Percentiles rank a stretch among this genome's conserved stretches.
These are phyloP conservation scores for Scylla paramamosain DNA, from an alignment of 1,140 invertebrate species.

Conservation along the genomic window DNA sequence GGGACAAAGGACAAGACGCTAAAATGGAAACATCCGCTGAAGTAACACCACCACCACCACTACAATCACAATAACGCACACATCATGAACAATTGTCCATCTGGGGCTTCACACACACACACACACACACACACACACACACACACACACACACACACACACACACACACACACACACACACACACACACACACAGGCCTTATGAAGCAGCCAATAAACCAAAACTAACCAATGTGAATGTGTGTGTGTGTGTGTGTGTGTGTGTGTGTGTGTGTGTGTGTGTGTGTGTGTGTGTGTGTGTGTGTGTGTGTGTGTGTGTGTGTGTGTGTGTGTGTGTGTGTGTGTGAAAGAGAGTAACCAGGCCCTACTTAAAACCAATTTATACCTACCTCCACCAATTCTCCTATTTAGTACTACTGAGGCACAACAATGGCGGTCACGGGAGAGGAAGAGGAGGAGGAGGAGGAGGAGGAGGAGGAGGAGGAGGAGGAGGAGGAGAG, in stretches of 20 bases:
- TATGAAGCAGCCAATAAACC: too few species aligned
- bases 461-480: background rate
- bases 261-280: conserved; percentile 20
- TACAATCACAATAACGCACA: background rate
- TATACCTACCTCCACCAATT: too few species aligned
- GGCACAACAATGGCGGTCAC: too few species aligned
- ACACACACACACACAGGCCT: too few species aligned
- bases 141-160: too few species aligned
- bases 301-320: background rate
- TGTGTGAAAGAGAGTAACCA: background rate
- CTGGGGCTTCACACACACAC: too few species aligned
- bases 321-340: conserved; percentile 33
- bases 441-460: background rate
- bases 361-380: too few species aligned
- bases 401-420: too few species aligned
- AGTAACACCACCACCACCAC: background rate
- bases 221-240: background rate
- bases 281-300: background rate
- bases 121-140: too few species aligned
- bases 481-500: background rate
- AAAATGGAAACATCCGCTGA: too few species aligned
- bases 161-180: background rate
- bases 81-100: background rate
- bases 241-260: conserved; percentile 2
- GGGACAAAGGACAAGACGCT: background rate